phyloP scores from a whole-genome alignment of 2,113 vertebrate genomes.

The Colaptes auratus region DNA sequence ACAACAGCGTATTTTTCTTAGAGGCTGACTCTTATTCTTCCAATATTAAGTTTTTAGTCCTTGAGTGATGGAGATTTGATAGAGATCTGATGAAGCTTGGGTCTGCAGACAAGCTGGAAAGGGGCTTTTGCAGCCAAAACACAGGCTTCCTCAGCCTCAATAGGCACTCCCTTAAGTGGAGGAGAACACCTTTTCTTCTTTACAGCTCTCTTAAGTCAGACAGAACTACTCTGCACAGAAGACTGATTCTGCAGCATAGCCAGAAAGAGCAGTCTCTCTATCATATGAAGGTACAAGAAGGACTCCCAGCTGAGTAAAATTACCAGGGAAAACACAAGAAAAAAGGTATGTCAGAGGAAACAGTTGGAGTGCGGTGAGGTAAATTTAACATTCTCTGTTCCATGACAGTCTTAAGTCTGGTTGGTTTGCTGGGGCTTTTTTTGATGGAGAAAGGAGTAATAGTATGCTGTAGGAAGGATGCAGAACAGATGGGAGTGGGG shows the following conservation, averaged over 20 bases:
- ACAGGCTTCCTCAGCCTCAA: background rate
- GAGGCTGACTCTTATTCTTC: background rate
- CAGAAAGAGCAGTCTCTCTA: background rate
- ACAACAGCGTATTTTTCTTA: background rate
- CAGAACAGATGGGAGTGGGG: background rate
- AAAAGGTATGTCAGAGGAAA: background rate
- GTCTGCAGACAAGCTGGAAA: conserved; percentile 24
- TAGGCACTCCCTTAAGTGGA: background rate
- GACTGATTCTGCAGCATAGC: background rate
- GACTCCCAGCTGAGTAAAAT: background rate
- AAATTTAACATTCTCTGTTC: background rate
- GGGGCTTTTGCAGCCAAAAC: background rate
- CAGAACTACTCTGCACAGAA: background rate
- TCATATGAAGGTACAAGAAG: background rate
- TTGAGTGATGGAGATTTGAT: conserved; percentile 10
- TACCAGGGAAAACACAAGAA: background rate
- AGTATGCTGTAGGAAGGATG: background rate
- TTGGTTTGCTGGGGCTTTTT: background rate
- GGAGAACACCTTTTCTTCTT: background rate
- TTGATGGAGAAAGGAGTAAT: background rate
- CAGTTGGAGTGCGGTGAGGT: accelerated
- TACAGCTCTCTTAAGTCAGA: background rate
- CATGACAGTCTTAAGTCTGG: background rate
- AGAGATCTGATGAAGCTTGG: conserved; percentile 30
- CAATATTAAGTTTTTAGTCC: background rate